Conservation (phyloP, 2,888 invertebrate species). For the Drosophila buzzatii region DNA sequence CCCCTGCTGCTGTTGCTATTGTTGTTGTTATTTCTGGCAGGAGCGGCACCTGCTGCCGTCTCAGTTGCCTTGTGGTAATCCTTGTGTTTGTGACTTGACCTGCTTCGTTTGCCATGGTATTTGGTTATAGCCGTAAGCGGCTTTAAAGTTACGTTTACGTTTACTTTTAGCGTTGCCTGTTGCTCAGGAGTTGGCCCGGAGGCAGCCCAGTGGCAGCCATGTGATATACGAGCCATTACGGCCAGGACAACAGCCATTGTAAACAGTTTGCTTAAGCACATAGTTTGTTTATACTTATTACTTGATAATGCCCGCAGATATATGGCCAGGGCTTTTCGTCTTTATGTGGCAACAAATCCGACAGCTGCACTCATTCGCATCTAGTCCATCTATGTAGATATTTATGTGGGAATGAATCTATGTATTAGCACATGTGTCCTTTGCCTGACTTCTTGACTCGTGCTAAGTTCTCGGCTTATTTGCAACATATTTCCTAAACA, state of each 20-base stretch:
- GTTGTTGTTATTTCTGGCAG: slow-evolving; percentile 35
- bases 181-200: slow-evolving; percentile 54
- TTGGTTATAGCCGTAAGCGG: slow-evolving; percentile 77
- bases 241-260: slow-evolving; percentile 43
- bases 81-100: slow-evolving; percentile 77
- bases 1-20: slow-evolving; percentile 49
- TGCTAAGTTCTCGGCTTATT: slow-evolving; percentile 23
- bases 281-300: slow-evolving; percentile 77
- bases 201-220: slow-evolving; percentile 33
- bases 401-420: not conserved
- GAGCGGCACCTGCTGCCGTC: slow-evolving; percentile 55
- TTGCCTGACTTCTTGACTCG: slow-evolving; percentile 4
- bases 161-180: slow-evolving; percentile 49
- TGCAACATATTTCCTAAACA: slow-evolving; percentile 39
- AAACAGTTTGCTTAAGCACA: slow-evolving; percentile 70
- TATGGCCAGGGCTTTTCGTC: slow-evolving; percentile 15
- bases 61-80: slow-evolving; percentile 61
- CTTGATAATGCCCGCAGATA: slow-evolving; percentile 62
- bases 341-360: slow-evolving; percentile 28
- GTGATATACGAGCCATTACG: slow-evolving; percentile 50
- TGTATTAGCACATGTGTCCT: not conserved
- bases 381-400: not conserved
- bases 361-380: slow-evolving; percentile 29
- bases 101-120: slow-evolving; percentile 77
- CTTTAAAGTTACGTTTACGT: slow-evolving; percentile 71